Evolutionary conservation across 2,888 invertebrate species (phyloP).

Genomic region (Nephrotoma flavescens): DNA sequence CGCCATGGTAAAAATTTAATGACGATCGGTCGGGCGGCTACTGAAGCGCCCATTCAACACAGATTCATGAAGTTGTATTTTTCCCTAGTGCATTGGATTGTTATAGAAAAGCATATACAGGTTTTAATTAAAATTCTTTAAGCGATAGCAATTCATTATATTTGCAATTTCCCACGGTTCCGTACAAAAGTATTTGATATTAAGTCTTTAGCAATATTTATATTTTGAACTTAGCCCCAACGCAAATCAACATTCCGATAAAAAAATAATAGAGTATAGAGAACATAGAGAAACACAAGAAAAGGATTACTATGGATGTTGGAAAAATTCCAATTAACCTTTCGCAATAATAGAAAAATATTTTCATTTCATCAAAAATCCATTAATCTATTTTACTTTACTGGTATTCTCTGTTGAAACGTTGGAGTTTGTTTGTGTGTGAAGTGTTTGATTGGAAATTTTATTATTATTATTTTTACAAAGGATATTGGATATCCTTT

Average conservation of each 20-base stretch:
- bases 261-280: not conserved
- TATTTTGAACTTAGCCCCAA: not conserved
- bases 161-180: too few species aligned
- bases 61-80: too few species aligned
- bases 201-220: not conserved
- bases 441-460: not conserved
- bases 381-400: not conserved
- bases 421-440: not conserved
- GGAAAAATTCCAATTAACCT: not conserved
- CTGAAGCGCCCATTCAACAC: too few species aligned
- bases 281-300: not conserved
- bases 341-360: not conserved
- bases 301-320: not conserved
- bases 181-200: too few species aligned
- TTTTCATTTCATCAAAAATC: not conserved
- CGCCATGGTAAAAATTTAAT: too few species aligned
- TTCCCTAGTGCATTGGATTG: too few species aligned
- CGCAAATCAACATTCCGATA: not conserved
- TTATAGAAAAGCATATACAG: too few species aligned
- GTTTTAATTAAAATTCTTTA: too few species aligned
- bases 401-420: not conserved
- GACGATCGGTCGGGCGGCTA: too few species aligned
- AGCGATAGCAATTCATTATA: too few species aligned
- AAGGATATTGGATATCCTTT: not conserved
- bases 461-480: not conserved